Evolutionary conservation across 2,888 invertebrate species (phyloP).

Genomic region (Chrysomela aeneicollis): DNA sequence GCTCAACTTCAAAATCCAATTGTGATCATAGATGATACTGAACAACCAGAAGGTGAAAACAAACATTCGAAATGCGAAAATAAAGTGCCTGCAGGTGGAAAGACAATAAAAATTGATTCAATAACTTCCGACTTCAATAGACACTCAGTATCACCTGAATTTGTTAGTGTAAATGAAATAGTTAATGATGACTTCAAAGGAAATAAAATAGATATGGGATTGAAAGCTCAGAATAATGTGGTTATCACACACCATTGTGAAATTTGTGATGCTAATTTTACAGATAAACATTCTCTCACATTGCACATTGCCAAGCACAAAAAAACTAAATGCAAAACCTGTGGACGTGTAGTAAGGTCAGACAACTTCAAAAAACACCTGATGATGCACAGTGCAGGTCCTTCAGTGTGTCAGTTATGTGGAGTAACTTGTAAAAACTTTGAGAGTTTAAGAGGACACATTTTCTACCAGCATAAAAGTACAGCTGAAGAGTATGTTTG

Average conservation of each 20-base stretch:
- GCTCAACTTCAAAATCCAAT: slow-evolving; percentile 6
- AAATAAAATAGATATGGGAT: not conserved
- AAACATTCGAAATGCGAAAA: not conserved
- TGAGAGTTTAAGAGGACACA: slow-evolving; percentile 53
- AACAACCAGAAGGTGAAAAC: not conserved
- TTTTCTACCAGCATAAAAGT: slow-evolving; percentile 53
- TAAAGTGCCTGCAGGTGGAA: not conserved
- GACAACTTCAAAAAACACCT: slow-evolving; percentile 50
- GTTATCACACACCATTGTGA: slow-evolving; percentile 26
- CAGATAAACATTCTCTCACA: slow-evolving; percentile 24
- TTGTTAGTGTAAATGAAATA: slow-evolving; percentile 19
- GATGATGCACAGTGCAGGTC: slow-evolving; percentile 46
- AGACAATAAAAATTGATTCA: not conserved
- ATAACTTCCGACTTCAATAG: slow-evolving; percentile 2
- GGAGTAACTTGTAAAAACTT: slow-evolving; percentile 53
- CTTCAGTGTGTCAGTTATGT: slow-evolving; percentile 50
- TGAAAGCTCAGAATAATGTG: not conserved
- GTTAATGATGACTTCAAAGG: slow-evolving; percentile 7
- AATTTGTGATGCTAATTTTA: slow-evolving; percentile 26
- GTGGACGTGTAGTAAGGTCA: slow-evolving; percentile 43
- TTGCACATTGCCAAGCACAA: slow-evolving; percentile 47
- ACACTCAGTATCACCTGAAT: slow-evolving; percentile 18
- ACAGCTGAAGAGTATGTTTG: slow-evolving; percentile 49
- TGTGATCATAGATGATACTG: not conserved
- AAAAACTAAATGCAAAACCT: slow-evolving; percentile 48